Evolutionary conservation across 2,113 vertebrate species (phyloP), one percentile per base, ranked within the genome.

Genomic region (Forbesichthys agassizii): DNA sequence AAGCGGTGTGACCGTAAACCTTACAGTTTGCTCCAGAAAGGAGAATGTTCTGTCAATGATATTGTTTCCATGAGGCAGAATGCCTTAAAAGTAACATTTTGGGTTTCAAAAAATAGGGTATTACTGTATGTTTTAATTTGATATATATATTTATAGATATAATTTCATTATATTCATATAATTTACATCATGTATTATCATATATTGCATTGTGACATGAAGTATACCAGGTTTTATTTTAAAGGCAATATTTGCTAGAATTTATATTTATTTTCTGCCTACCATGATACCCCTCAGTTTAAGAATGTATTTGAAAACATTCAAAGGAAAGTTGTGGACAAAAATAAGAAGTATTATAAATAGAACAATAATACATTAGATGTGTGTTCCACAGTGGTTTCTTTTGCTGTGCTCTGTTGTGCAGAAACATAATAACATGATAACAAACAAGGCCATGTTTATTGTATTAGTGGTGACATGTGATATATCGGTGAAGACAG

Each of bases 401-500:
- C 75, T 74, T 66, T 42, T 42, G 76, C 47, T 60, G 6, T 42
- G 57, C 64, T 67, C 54, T 33, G 36, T 67, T 61, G 61, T 61
- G 62, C 74, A 5, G 60, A 59, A 60, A 14, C 2, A 48, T 14
- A 33, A 54, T n/a, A 63, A 48, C 61, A 11, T n/a, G 36, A 42
- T 18, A 64, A 49, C 60, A 48, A 61, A 52, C 18, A 75, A 73
- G 60, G 55, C 69, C 71, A 48, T n/a, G 27, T 74, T 77, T 66
- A 64, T 53, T 78, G 65, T 77, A 57, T 85, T 75, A 79, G 78
- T 73, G 85, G 85, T 55, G 63, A 66, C 18, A 66, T 57, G 68
- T 78, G 85, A 87, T 86, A 53, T 79, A 84, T 82, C 64, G 69
- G 80, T 33, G 71, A 53, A 66, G 80, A 79, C 78, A 73, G 81